These are phyloP conservation scores for Mechanitis messenoides DNA, from an alignment of 2,888 invertebrate genomes.

Conservation along the genomic window DNA sequence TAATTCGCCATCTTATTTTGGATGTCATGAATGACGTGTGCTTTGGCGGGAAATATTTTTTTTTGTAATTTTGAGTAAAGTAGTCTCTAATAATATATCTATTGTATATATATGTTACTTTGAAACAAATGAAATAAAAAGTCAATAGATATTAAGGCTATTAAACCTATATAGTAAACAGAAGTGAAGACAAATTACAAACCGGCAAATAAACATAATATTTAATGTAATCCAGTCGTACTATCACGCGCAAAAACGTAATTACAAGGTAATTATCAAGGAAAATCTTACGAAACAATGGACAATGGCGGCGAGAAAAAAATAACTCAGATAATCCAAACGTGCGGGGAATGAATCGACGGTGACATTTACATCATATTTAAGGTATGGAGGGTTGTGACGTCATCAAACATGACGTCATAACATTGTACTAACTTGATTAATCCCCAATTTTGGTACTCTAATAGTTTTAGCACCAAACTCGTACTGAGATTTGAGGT, in stretches of 20 bases:
- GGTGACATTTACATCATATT: constrained; percentile 15
- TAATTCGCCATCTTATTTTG: constrained; percentile 67
- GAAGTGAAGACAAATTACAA: too few relatives aligned
- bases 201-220: too few relatives aligned
- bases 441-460: too few relatives aligned
- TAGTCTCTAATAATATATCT: constrained; percentile 24
- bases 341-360: constrained; percentile 13
- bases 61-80: constrained; percentile 29
- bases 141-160: too few relatives aligned
- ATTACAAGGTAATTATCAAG: constrained; percentile 16
- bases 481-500: too few relatives aligned
- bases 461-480: too few relatives aligned
- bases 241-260: constrained; percentile 15
- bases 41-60: constrained; percentile 35
- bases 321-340: constrained; percentile 29
- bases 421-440: too few relatives aligned
- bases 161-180: too few relatives aligned
- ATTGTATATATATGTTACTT: too few relatives aligned
- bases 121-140: too few relatives aligned
- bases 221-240: constrained; percentile 17
- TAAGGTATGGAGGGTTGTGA: not conserved
- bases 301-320: constrained; percentile 35
- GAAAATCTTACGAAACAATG: constrained; percentile 36
- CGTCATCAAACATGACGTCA: too few relatives aligned
- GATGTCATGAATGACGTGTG: constrained; percentile 44